phyloP scores from a whole-genome alignment of 2,797 vertebrate species.

The Manis javanica region DNA sequence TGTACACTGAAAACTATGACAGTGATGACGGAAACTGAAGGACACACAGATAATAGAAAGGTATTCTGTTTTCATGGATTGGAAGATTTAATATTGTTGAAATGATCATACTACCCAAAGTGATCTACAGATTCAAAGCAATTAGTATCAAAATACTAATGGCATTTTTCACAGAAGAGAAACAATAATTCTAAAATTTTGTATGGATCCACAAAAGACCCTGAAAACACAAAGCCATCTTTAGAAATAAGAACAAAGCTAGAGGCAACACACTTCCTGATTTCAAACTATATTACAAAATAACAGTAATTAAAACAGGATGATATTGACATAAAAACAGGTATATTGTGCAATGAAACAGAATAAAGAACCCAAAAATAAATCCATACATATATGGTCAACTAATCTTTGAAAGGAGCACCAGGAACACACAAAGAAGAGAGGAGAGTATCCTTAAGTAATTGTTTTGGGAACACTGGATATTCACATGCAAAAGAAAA shows the following conservation, averaged over 20 bases:
- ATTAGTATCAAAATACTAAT: not conserved
- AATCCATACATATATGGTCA: too few relatives aligned
- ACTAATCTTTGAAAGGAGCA: not conserved
- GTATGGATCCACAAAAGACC: not conserved
- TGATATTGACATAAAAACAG: not conserved
- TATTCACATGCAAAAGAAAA: not conserved
- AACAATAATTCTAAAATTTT: not conserved
- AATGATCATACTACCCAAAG: not conserved
- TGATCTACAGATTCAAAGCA: not conserved
- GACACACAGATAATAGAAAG: not conserved
- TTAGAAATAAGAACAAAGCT: not conserved
- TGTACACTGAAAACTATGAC: not conserved
- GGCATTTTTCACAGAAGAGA: not conserved
- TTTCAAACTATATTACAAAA: not conserved
- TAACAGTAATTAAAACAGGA: not conserved
- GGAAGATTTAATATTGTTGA: not conserved
- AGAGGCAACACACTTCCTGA: not conserved
- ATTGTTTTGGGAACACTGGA: not conserved
- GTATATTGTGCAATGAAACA: not conserved
- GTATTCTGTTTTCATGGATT: not conserved
- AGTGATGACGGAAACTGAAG: not conserved
- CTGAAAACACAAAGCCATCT: not conserved
- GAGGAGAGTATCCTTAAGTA: not conserved
- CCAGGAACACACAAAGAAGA: too few relatives aligned
- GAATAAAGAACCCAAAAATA: not conserved